Percentiles rank a stretch among this genome's conserved stretches.
These are phyloP conservation scores for Sebastes minor DNA, from an alignment of 2,797 vertebrate genomes.

Conservation along the genomic window DNA sequence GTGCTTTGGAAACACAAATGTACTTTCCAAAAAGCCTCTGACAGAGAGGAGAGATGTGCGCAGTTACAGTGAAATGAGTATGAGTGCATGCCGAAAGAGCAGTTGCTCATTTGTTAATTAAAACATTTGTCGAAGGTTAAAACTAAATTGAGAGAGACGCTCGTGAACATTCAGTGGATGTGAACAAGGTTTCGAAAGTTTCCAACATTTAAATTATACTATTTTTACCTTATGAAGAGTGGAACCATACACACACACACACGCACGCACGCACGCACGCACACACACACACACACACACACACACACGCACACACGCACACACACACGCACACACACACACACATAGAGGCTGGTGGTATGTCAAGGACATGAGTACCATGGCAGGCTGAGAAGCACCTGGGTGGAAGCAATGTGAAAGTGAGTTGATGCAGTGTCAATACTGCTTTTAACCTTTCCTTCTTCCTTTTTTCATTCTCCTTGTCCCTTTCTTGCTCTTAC, in stretches of 20 bases:
- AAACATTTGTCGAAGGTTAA: slow-evolving; percentile 2
- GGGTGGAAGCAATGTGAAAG: slow-evolving; percentile 87
- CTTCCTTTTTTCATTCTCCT: not conserved
- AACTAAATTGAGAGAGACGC: not conserved
- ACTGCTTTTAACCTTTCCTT: slow-evolving; percentile 60
- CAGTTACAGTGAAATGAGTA: not conserved
- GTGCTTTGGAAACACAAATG: not conserved
- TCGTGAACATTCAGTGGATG: not conserved
- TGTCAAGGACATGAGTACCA: slow-evolving; percentile 86
- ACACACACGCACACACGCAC: not conserved
- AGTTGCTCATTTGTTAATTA: slow-evolving; percentile 28
- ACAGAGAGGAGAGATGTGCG: not conserved
- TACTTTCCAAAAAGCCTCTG: not conserved
- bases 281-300: not conserved
- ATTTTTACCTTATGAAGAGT: not conserved
- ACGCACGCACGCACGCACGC: not conserved
- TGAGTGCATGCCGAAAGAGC: not conserved
- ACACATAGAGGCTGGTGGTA: slow-evolving; percentile 79
- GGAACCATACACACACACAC: not conserved
- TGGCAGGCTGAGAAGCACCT: slow-evolving; percentile 86
- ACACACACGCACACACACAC: slow-evolving; percentile 5
- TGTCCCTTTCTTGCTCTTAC: not conserved
- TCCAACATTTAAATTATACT: not conserved
- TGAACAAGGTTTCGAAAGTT: not conserved
- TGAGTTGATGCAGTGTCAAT: slow-evolving; percentile 90